A percentile compares a stretch with the other conserved stretches of the same genome.
Evolutionary conservation across 2,797 vertebrate genomes (phyloP).

Genomic region (Tokudaia muenninki): DNA sequence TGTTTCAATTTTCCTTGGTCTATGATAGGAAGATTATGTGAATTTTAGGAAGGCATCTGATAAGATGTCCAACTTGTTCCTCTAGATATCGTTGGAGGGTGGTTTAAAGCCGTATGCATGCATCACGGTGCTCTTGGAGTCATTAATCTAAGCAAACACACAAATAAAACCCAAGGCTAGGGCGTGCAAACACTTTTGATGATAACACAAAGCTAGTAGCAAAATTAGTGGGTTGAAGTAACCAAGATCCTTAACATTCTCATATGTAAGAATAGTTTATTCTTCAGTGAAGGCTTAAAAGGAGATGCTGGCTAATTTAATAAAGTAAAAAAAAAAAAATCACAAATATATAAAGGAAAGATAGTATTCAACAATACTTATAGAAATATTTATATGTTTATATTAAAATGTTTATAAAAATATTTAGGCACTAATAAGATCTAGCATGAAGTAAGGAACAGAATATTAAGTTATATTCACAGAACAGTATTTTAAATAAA

Average conservation of each 20-base stretch:
- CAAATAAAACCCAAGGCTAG: background rate
- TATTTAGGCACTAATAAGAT: background rate
- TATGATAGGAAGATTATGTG: background rate
- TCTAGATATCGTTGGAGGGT: background rate
- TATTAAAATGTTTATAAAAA: background rate
- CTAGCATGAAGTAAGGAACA: background rate
- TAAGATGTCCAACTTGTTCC: background rate
- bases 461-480: background rate
- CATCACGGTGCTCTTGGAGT: background rate
- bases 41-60: background rate
- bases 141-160: background rate
- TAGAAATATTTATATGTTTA: too few relatives aligned
- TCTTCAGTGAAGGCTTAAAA: background rate
- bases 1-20: background rate
- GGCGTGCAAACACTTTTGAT: background rate
- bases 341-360: background rate
- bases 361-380: background rate
- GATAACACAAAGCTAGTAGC: background rate
- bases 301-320: background rate
- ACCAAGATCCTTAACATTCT: background rate
- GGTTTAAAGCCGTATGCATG: background rate
- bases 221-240: background rate
- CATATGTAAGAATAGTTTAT: background rate
- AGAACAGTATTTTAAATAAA: conserved; percentile 8
- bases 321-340: background rate